These are phyloP conservation scores for Mesorhabditis sp. DNA, from an alignment of 2,888 invertebrate species.

Conservation along the genomic window DNA sequence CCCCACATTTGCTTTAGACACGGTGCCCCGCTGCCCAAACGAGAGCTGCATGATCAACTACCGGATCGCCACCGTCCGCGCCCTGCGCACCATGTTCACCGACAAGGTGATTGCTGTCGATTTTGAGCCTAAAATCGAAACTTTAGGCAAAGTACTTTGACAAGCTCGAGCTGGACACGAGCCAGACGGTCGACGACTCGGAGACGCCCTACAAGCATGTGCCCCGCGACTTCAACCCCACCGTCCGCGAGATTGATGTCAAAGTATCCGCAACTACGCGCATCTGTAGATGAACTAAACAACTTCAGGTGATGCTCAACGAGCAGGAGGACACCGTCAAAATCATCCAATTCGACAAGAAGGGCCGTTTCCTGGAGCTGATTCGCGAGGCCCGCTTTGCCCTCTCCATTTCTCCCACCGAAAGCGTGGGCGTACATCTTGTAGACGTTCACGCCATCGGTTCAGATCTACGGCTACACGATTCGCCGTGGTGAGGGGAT, in stretches of 20 bases:
- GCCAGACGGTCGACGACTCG: not conserved
- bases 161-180: not conserved
- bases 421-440: too few relatives aligned
- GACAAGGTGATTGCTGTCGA: not conserved
- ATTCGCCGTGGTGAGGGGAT: too few relatives aligned
- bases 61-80: not conserved
- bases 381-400: too few relatives aligned
- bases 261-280: not conserved
- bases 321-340: not conserved
- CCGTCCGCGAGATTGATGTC: not conserved
- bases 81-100: not conserved
- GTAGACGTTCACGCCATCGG: too few relatives aligned
- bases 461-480: too few relatives aligned
- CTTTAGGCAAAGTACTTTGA: not conserved
- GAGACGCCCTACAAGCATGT: not conserved
- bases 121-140: not conserved
- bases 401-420: too few relatives aligned
- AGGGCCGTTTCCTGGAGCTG: not conserved
- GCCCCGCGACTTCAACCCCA: not conserved
- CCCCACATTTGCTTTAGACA: not conserved
- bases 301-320: not conserved
- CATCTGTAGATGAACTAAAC: not conserved
- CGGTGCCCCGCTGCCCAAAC: conserved; percentile 3
- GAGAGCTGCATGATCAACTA: not conserved
- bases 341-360: conserved; percentile 3